These are phyloP conservation scores for Mesitornis unicolor DNA, from an alignment of 2,113 vertebrate species.

Conservation along the genomic window DNA sequence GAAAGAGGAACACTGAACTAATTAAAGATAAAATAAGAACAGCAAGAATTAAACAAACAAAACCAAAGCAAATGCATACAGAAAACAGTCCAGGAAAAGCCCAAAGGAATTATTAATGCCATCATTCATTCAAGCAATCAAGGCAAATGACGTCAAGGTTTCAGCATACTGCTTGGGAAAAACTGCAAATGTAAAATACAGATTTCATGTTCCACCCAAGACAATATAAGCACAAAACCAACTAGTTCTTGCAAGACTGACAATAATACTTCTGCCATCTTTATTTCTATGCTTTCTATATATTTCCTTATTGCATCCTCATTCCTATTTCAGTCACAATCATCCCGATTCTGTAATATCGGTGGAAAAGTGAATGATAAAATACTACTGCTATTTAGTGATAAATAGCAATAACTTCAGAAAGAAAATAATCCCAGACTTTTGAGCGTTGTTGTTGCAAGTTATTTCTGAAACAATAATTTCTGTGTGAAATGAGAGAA, in stretches of 20 bases:
- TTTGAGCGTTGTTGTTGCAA: not conserved
- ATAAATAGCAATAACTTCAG: not conserved
- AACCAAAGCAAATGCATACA: not conserved
- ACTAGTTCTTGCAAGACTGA: not conserved
- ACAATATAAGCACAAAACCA: not conserved
- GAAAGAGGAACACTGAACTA: not conserved
- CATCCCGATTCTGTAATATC: not conserved
- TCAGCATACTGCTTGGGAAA: not conserved
- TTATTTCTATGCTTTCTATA: not conserved
- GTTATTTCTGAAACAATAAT: not conserved
- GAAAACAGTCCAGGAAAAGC: not conserved
- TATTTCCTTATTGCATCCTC: not conserved
- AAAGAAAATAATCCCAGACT: not conserved
- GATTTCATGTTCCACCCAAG: not conserved
- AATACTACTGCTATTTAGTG: not conserved
- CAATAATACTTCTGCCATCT: not conserved
- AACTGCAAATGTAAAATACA: not conserved
- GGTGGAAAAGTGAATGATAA: not conserved
- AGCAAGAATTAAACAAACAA: slow-evolving; percentile 37
- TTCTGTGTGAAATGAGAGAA: not conserved
- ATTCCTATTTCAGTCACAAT: not conserved
- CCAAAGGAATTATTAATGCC: not conserved
- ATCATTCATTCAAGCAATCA: not conserved
- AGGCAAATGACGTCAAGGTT: not conserved
- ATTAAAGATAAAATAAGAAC: slow-evolving; percentile 40